Evolutionary conservation across 2,113 vertebrate species (phyloP).

Genomic region (Menura novaehollandiae): DNA sequence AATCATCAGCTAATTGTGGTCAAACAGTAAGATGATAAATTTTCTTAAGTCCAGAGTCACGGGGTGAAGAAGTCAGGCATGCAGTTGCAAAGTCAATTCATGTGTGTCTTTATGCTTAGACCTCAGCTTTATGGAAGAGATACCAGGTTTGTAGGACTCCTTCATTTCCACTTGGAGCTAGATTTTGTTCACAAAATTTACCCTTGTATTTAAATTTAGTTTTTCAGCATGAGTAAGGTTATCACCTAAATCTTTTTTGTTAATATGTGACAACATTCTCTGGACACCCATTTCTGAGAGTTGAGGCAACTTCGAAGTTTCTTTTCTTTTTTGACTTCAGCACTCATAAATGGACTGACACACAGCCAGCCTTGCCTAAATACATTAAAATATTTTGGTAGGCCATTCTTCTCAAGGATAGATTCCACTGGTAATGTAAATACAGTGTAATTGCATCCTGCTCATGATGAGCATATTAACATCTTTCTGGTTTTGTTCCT

Average conservation of each 20-base stretch:
- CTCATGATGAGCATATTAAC: background rate
- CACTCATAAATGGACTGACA: background rate
- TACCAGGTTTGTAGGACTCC: background rate
- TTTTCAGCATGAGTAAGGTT: background rate
- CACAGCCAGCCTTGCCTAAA: background rate
- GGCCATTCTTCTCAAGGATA: background rate
- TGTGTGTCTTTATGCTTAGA: background rate
- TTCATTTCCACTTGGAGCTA: background rate
- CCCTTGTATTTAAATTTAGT: background rate
- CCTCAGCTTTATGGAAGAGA: background rate
- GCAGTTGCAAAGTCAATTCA: background rate
- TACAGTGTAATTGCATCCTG: background rate
- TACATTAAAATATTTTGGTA: background rate
- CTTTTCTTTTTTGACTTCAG: background rate
- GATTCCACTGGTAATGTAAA: background rate
- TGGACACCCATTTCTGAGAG: background rate
- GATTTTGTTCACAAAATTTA: background rate
- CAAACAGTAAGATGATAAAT: background rate
- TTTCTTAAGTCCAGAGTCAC: background rate
- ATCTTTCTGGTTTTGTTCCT: background rate
- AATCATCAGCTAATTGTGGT: background rate
- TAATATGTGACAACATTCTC: background rate
- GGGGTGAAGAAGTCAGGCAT: background rate
- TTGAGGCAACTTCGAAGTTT: background rate
- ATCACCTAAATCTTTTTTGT: background rate